Evolutionary conservation across 2,113 vertebrate genomes (phyloP).

Genomic region (Sturnira hondurensis): DNA sequence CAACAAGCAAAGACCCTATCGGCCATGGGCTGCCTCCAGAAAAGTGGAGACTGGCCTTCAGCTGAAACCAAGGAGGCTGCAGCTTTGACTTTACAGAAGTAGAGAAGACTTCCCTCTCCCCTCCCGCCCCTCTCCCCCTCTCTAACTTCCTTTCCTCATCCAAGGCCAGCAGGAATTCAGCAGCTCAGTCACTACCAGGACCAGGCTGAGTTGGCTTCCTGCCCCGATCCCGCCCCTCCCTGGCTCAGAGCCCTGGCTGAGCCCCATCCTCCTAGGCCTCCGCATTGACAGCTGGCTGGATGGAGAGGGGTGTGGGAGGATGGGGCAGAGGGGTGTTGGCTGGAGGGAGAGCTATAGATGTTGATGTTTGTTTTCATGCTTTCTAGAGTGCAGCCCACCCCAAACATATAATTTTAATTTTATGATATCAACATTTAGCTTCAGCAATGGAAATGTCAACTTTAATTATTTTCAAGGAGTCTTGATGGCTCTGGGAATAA

Average conservation of each 20-base stretch:
- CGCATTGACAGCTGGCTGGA: rapidly evolving
- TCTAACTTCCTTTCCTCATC: background rate
- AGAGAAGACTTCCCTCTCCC: background rate
- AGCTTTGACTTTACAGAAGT: background rate
- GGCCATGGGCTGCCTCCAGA: background rate
- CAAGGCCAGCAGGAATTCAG: background rate
- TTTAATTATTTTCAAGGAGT: constrained; percentile 77
- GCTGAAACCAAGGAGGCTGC: background rate
- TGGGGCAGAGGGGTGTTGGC: background rate
- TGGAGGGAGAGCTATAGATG: background rate
- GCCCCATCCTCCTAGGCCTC: background rate
- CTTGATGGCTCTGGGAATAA: constrained; percentile 76
- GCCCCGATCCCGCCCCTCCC: background rate
- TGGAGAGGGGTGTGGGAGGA: background rate
- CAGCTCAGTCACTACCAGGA: background rate
- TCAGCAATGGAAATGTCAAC: constrained; percentile 66
- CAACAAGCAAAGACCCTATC: background rate
- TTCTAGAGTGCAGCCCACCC: constrained; percentile 26
- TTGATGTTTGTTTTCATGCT: background rate
- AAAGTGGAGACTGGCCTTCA: background rate
- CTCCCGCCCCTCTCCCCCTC: background rate
- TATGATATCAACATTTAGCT: constrained; percentile 65
- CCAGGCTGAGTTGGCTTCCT: background rate
- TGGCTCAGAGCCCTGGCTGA: background rate
- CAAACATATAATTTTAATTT: constrained; percentile 50